Percentiles rank a stretch among this genome's conserved stretches.
These are phyloP conservation scores for Drosophila grimshawi DNA, from an alignment of 1,140 invertebrate genomes.

Conservation along the genomic window DNA sequence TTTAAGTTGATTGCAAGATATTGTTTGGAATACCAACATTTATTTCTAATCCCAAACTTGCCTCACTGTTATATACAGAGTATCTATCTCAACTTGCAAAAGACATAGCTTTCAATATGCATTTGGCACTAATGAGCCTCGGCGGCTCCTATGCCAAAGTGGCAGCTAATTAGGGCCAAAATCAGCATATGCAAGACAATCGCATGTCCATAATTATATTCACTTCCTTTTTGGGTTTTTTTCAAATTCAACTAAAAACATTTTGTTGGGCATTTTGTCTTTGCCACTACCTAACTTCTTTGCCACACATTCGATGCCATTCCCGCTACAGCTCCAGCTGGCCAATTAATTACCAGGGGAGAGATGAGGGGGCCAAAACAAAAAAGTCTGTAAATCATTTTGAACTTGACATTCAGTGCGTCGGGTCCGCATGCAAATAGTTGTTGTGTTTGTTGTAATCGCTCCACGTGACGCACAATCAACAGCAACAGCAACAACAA, in stretches of 20 bases:
- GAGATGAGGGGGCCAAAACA: slow-evolving; percentile 10
- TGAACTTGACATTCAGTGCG: slow-evolving; percentile 77
- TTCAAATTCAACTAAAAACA: slow-evolving; percentile 6
- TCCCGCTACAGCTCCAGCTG: slow-evolving; percentile 34
- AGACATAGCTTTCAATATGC: not conserved
- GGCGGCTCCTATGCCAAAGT: slow-evolving; percentile 13
- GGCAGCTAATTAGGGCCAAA: slow-evolving; percentile 48
- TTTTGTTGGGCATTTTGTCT: slow-evolving; percentile 8
- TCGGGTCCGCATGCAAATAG: slow-evolving; percentile 58
- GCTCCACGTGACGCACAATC: slow-evolving; percentile 41
- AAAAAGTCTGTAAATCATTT: slow-evolving; percentile 77
- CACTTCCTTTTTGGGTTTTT: slow-evolving; percentile 7
- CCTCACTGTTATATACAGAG: too few relatives aligned
- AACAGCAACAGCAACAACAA: slow-evolving; percentile 12
- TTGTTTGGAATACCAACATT: too few relatives aligned
- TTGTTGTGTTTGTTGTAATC: slow-evolving; percentile 28
- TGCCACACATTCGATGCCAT: not conserved
- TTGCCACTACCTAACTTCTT: slow-evolving; percentile 8
- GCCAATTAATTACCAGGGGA: slow-evolving; percentile 66
- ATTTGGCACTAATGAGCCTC: slow-evolving; percentile 33
- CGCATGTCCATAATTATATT: slow-evolving; percentile 12
- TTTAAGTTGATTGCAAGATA: not conserved
- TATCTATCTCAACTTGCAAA: not conserved
- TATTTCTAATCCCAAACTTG: too few relatives aligned
- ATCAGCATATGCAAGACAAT: slow-evolving; percentile 27